Evolutionary conservation across 1,140 invertebrate genomes (phyloP).

Genomic region (Eupristina koningsbergeri): DNA sequence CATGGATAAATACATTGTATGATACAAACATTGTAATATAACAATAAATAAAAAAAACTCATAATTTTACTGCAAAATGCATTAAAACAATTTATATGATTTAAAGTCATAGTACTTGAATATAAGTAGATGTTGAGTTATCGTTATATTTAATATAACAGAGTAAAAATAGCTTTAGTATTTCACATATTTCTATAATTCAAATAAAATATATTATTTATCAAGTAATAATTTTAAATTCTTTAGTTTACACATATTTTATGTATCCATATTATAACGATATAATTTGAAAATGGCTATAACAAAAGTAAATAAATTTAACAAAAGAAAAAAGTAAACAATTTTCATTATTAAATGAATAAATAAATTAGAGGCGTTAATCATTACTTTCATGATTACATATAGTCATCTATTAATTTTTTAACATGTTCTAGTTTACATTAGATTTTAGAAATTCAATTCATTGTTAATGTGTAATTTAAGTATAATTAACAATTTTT

Average conservation of each 20-base stretch:
- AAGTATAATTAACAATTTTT: too few relatives aligned
- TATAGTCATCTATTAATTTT: not conserved
- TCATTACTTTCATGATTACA: slow-evolving; percentile 7
- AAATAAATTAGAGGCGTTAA: slow-evolving; percentile 7
- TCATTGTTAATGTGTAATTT: too few relatives aligned
- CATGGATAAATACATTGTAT: too few relatives aligned
- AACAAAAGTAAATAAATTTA: too few relatives aligned
- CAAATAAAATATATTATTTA: not conserved
- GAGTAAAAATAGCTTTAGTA: not conserved
- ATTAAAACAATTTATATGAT: not conserved
- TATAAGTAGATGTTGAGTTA: not conserved
- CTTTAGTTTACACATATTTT: not conserved
- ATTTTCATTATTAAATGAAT: too few relatives aligned
- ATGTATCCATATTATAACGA: not conserved
- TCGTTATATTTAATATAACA: not conserved
- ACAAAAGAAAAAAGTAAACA: too few relatives aligned
- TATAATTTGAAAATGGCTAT: too few relatives aligned
- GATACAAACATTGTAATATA: too few relatives aligned
- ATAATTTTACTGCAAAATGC: not conserved
- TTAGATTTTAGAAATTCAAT: not conserved
- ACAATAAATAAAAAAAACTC: too few relatives aligned
- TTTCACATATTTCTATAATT: too few relatives aligned
- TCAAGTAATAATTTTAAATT: not conserved
- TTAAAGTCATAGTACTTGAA: too few relatives aligned
- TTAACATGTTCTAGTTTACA: not conserved